These are phyloP conservation scores for Tenthredo scrophulariae DNA, from an alignment of 2,888 invertebrate species.

Conservation along the genomic window DNA sequence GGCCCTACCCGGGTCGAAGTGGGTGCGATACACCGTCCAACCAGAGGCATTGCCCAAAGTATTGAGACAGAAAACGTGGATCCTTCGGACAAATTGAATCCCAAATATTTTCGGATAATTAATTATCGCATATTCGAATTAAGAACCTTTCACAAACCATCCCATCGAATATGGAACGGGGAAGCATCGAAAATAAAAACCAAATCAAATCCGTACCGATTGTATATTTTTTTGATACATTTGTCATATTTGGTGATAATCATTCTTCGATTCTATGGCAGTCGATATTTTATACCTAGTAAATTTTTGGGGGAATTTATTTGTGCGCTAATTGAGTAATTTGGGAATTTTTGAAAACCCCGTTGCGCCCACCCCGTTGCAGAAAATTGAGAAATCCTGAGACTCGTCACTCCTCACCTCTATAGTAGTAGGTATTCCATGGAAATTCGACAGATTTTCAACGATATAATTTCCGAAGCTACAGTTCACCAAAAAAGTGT, in stretches of 20 bases:
- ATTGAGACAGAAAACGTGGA: not conserved
- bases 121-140: not conserved
- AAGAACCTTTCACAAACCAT: not conserved
- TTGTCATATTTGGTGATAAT: too few relatives aligned
- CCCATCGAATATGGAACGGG: not conserved
- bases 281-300: too few relatives aligned
- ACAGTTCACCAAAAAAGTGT: too few relatives aligned
- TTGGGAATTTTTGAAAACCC: not conserved
- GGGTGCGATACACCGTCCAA: constrained; percentile 42
- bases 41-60: constrained; percentile 13
- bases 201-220: not conserved
- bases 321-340: not conserved
- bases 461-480: too few relatives aligned
- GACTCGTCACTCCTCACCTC: too few relatives aligned
- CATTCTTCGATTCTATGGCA: too few relatives aligned
- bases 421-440: too few relatives aligned
- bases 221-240: too few relatives aligned
- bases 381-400: too few relatives aligned
- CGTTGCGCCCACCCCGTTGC: not conserved
- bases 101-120: not conserved
- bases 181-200: not conserved
- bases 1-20: constrained; percentile 48
- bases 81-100: not conserved
- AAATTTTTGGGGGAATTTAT: too few relatives aligned
- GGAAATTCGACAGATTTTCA: too few relatives aligned